These are phyloP conservation scores for Drosophila phalerata DNA, from an alignment of 2,888 invertebrate genomes.

Conservation along the genomic window DNA sequence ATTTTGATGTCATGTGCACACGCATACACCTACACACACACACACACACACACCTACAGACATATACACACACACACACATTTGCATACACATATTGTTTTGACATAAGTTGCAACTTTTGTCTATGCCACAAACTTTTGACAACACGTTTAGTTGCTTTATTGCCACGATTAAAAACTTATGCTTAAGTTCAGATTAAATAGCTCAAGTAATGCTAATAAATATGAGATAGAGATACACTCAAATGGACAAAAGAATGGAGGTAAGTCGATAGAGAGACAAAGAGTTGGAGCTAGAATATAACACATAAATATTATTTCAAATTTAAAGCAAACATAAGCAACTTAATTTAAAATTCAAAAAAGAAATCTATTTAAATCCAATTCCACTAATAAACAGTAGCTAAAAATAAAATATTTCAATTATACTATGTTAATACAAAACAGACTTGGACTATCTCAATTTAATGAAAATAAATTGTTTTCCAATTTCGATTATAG, in stretches of 20 bases:
- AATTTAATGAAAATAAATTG: too few relatives aligned
- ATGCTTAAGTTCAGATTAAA: background rate
- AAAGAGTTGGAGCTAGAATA: background rate
- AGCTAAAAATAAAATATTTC: too few relatives aligned
- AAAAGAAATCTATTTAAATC: too few relatives aligned
- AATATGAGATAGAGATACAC: background rate
- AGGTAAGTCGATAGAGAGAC: background rate
- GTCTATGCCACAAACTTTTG: conserved; percentile 11
- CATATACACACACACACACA: background rate
- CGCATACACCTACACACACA: conserved; percentile 1
- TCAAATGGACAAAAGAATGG: background rate
- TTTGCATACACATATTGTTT: background rate
- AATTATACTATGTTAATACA: too few relatives aligned
- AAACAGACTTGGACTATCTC: too few relatives aligned
- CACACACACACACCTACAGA: background rate
- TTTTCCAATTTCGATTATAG: too few relatives aligned
- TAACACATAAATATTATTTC: too few relatives aligned
- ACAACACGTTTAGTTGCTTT: conserved; percentile 7
- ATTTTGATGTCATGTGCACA: conserved; percentile 35
- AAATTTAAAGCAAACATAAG: too few relatives aligned
- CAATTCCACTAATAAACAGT: too few relatives aligned
- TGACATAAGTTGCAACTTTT: conserved; percentile 14
- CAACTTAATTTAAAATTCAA: too few relatives aligned
- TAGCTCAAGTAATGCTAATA: too few relatives aligned
- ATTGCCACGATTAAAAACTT: conserved; percentile 12